These are phyloP conservation scores for Petrocephalus zakoni DNA, from an alignment of 2,113 vertebrate genomes.

Conservation along the genomic window DNA sequence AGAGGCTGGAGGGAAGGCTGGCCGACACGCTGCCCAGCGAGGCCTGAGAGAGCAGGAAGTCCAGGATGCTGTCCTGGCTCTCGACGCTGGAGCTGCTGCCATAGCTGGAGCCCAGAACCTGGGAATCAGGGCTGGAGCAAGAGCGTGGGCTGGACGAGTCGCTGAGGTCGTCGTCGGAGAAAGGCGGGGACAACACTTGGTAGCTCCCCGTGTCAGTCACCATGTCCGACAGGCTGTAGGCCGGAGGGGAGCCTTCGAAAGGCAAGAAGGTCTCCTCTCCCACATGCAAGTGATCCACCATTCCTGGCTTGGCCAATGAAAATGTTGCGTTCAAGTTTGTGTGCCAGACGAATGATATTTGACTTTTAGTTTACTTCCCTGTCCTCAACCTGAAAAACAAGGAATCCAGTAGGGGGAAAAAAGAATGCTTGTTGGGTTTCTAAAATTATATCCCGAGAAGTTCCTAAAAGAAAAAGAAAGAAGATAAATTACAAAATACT, in stretches of 20 bases:
- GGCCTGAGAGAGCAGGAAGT: constrained; percentile 82
- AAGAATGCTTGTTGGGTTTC: background rate
- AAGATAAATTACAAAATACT: background rate
- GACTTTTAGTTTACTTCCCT: constrained; percentile 6
- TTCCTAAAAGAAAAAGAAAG: background rate
- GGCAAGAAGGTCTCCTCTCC: constrained; percentile 68
- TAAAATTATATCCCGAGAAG: constrained; percentile 10
- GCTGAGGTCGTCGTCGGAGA: constrained; percentile 81
- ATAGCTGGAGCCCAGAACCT: constrained; percentile 79
- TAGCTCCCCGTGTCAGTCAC: constrained; percentile 67
- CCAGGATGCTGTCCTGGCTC: constrained; percentile 81
- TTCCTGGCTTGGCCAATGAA: constrained; percentile 57
- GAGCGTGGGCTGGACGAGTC: constrained; percentile 85
- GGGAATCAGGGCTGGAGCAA: constrained; percentile 84
- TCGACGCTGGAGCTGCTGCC: constrained; percentile 65
- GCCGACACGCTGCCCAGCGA: constrained; percentile 60
- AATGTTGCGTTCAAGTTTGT: constrained; percentile 18
- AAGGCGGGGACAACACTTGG: constrained; percentile 77
- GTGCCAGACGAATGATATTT: constrained; percentile 11
- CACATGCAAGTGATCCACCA: constrained; percentile 82
- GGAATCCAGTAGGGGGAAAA: background rate
- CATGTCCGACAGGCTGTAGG: constrained; percentile 68
- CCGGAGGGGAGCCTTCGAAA: constrained; percentile 53
- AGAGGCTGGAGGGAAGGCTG: constrained; percentile 48
- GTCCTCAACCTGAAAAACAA: constrained; percentile 15